A percentile compares a stretch with the other conserved stretches of the same genome.
phyloP scores from a whole-genome alignment of 2,888 invertebrate species.

The Orthonevra nobilis region DNA sequence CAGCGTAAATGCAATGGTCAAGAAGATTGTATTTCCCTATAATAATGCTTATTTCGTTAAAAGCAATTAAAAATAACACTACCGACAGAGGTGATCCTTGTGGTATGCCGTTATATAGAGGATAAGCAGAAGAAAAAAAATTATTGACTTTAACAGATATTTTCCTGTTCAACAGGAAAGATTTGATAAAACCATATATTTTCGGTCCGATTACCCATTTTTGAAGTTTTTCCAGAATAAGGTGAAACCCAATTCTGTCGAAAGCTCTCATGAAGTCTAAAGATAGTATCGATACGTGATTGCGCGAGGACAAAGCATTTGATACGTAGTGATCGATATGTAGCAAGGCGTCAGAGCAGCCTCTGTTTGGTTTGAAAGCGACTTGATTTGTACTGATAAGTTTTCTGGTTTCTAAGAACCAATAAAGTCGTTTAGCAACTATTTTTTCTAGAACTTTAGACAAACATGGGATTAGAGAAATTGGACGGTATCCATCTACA shows the following conservation, averaged over 20 bases:
- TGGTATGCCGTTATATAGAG: background rate
- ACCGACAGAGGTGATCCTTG: constrained; percentile 23
- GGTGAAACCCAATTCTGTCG: no score
- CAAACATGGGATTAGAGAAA: background rate
- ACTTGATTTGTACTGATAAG: background rate
- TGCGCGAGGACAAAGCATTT: background rate
- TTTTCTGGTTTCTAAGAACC: background rate
- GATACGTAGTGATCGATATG: background rate
- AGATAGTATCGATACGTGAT: no score
- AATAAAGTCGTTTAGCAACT: background rate
- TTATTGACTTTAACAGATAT: background rate
- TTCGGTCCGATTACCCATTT: background rate
- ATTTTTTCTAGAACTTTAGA: background rate
- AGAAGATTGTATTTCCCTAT: background rate
- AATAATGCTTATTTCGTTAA: background rate
- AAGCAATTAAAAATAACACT: constrained; percentile 23
- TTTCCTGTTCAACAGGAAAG: background rate
- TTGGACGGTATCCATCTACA: background rate
- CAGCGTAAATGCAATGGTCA: constrained; percentile 1
- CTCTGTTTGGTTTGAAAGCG: background rate
- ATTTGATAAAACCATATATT: background rate
- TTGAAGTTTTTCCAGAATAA: no score
- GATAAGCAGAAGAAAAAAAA: background rate
- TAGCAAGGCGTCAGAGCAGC: background rate
- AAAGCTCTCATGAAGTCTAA: no score